These are phyloP conservation scores for Adela reaumurella DNA, from an alignment of 2,888 invertebrate species.

Conservation along the genomic window DNA sequence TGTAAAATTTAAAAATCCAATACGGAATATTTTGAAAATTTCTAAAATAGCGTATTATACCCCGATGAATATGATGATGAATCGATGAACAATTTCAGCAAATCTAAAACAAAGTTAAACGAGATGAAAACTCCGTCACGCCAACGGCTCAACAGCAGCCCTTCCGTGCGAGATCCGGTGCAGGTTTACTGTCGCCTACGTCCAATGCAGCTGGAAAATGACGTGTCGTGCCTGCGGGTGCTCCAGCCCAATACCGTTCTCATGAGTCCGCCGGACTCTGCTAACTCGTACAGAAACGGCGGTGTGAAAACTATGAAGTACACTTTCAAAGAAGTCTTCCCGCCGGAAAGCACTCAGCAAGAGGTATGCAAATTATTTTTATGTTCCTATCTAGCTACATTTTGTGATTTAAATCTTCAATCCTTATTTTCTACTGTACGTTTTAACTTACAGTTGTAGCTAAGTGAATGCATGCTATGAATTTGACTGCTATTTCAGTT, in stretches of 20 bases:
- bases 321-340: constrained; percentile 83
- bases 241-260: constrained; percentile 65
- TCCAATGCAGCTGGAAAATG: constrained; percentile 68
- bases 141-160: constrained; percentile 35
- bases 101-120: constrained; percentile 42
- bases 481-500: neutral
- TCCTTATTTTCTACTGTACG: too few species aligned
- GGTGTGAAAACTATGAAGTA: constrained; percentile 68
- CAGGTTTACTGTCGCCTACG: constrained; percentile 87
- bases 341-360: constrained; percentile 72
- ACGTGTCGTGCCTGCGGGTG: constrained; percentile 66
- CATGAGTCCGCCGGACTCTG: constrained; percentile 62
- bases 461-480: too few species aligned
- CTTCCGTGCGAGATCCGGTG: constrained; percentile 65
- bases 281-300: constrained; percentile 56
- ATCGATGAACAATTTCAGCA: too few species aligned
- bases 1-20: too few species aligned
- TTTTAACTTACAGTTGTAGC: too few species aligned
- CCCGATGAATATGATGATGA: too few species aligned
- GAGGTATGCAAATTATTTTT: constrained; percentile 50
- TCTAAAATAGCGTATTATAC: too few species aligned
- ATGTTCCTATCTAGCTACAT: too few species aligned
- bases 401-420: too few species aligned
- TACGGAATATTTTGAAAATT: too few species aligned
- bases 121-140: constrained; percentile 44